Conservation (phyloP, 2,113 vertebrate species). For the Pipa parva region DNA sequence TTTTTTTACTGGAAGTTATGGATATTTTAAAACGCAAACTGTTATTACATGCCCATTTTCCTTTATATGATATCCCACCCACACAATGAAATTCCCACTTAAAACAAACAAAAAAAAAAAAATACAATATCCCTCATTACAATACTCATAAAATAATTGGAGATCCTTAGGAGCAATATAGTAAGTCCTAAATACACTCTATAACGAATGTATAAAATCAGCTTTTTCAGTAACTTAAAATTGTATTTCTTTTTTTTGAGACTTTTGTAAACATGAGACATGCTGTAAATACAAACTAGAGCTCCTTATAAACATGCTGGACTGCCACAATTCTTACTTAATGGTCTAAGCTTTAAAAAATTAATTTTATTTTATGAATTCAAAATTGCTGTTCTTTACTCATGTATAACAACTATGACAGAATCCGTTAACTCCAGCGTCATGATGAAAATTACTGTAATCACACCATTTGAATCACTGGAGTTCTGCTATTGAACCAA, state of each 20-base stretch:
- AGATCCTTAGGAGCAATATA: conserved; percentile 6
- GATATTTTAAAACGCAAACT: too few relatives aligned
- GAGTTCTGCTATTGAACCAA: too few relatives aligned
- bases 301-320: not conserved
- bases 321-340: not conserved
- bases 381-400: too few relatives aligned
- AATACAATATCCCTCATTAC: not conserved
- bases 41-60: too few relatives aligned
- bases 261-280: not conserved
- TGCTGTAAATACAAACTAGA: not conserved
- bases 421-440: too few relatives aligned
- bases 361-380: too few relatives aligned
- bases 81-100: not conserved
- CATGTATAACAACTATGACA: too few relatives aligned
- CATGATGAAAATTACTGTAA: too few relatives aligned
- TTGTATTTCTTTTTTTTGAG: not conserved
- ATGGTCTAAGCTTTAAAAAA: too few relatives aligned
- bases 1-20: too few relatives aligned
- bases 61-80: not conserved
- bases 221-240: not conserved
- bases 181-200: conserved; percentile 21
- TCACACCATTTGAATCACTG: too few relatives aligned
- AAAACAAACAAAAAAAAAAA: too few relatives aligned
- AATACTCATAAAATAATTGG: not conserved
- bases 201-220: conserved; percentile 13